Conservation (phyloP, 2,797 vertebrate genomes). For the Lepilemur ruficaudatus region DNA sequence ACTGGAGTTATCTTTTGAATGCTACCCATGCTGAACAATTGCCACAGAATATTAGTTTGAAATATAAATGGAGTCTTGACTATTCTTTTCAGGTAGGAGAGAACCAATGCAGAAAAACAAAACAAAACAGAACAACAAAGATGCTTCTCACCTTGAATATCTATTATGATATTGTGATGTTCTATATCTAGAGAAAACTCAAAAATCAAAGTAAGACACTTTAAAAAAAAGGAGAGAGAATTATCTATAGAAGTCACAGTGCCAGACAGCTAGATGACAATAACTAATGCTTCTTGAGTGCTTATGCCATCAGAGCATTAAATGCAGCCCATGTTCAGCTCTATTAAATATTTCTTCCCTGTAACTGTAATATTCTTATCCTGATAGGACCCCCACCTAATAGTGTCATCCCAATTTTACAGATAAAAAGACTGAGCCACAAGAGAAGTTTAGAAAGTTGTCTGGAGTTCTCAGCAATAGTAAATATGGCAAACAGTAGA, state of each 20-base stretch:
- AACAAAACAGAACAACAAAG: not conserved
- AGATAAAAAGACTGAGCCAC: not conserved
- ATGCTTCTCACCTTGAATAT: not conserved
- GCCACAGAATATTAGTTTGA: constrained; percentile 15
- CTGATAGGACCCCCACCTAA: not conserved
- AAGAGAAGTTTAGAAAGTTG: not conserved
- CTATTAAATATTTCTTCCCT: not conserved
- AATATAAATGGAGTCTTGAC: constrained; percentile 47
- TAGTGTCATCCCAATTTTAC: not conserved
- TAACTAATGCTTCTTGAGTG: not conserved
- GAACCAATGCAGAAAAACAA: not conserved
- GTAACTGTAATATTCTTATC: not conserved
- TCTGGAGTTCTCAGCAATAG: not conserved
- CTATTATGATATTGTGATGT: not conserved
- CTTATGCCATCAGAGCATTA: not conserved
- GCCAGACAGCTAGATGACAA: not conserved
- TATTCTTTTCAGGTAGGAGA: constrained; percentile 36
- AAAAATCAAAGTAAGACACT: not conserved
- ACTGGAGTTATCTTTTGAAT: not conserved
- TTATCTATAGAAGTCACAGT: not conserved
- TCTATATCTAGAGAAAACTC: not conserved
- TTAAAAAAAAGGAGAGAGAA: not conserved
- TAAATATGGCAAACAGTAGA: not conserved
- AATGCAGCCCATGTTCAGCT: not conserved
- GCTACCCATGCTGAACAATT: constrained; percentile 4